phyloP scores from a whole-genome alignment of 2,113 vertebrate genomes.

The Typhlomys cinereus region DNA sequence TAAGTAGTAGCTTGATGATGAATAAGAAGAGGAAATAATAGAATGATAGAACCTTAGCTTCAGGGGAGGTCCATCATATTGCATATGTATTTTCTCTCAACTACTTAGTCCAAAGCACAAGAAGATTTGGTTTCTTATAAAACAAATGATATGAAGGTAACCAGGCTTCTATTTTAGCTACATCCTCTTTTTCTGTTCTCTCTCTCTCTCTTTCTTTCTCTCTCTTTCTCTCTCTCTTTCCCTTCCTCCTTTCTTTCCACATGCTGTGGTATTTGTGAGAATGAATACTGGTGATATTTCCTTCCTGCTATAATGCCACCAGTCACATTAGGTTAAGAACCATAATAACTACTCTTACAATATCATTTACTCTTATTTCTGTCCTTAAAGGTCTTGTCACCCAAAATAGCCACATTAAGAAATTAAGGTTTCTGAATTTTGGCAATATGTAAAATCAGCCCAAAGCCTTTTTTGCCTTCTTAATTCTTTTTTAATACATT shows the following conservation, averaged over 20 bases:
- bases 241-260: neutral
- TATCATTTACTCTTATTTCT: neutral
- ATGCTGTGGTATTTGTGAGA: neutral
- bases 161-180: neutral
- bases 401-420: neutral
- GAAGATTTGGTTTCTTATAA: neutral
- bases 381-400: neutral
- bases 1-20: neutral
- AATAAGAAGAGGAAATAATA: neutral
- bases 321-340: neutral
- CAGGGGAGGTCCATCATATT: neutral
- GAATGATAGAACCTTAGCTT: neutral
- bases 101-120: neutral
- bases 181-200: neutral
- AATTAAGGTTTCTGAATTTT: neutral
- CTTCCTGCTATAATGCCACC: neutral
- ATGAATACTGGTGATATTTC: neutral
- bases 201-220: too few species aligned
- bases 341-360: too few species aligned
- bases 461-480: neutral
- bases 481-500: too few species aligned
- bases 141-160: neutral
- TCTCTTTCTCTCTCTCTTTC: neutral
- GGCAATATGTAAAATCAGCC: neutral
- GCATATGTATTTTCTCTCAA: neutral